Base-by-base conservation (phyloP, 2,797 vertebrate species). In the Arremon aurantiirostris region DNA sequence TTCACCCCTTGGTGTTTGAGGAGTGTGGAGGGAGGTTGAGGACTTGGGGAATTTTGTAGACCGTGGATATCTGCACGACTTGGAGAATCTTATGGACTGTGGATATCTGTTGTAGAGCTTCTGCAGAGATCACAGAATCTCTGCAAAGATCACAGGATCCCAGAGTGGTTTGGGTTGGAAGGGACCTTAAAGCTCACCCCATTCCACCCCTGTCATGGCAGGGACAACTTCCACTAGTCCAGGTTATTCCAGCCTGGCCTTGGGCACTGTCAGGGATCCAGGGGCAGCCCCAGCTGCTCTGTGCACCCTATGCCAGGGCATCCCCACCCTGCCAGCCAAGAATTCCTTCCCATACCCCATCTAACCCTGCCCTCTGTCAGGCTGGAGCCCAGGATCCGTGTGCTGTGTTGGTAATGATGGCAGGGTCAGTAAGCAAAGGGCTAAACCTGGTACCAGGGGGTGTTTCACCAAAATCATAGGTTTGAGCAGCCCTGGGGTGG, bases 401-500 rank as follows among this genome's bases (percentile, higher is more conserved):
- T 26, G 21, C 9, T 19, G 52, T 61, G 47, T 14, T 1, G 10
- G 41, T 30, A 2, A 1, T 0, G 5, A 3, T 23, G 34, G 16
- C 24, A 41, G 52, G 21, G 47, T 27, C 9, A 3, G 1, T 5
- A 1, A 61, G 6, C 32, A 37, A 28, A 32, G 46, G 60, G 60
- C 19, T 21, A 1, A 50, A 11, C 3, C 0, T 1, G 27, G 41
- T 11, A 1, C 13, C 26, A 0, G 7, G 24, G 4, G 2, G 17
- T 21, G 24, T 50, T 72, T 28, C 14, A 34, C 56, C 28, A 4
- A 5, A 16, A 50, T 5, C 2, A 1, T 0, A 2, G 39, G 8
- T 6, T 23, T 2, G 50, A 15, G 64, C 1, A 9, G 39, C 16
- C 0, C 3, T 28, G 35, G 5, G 11, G 0, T 27, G 70, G 30